These are phyloP conservation scores for Enteromius radiatus DNA, from an alignment of 2,797 vertebrate species.

Conservation along the genomic window DNA sequence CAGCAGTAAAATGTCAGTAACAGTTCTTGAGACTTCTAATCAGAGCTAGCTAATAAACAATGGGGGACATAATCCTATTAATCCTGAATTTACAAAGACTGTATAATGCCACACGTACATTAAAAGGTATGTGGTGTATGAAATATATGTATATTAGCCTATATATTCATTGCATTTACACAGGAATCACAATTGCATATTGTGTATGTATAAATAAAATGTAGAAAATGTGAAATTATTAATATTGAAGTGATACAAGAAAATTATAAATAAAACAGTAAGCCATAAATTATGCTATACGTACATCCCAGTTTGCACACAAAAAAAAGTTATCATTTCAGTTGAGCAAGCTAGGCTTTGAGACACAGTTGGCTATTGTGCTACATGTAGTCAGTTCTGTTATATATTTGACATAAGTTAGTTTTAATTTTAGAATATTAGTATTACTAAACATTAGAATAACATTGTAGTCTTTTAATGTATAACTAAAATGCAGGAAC, in stretches of 20 bases:
- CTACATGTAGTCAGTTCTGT: not conserved
- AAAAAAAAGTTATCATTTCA: not conserved
- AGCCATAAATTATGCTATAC: not conserved
- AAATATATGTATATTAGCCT: not conserved
- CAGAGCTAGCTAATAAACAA: too few relatives aligned
- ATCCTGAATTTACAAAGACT: not conserved
- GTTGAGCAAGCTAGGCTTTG: not conserved
- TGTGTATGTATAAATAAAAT: not conserved
- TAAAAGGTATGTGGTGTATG: not conserved
- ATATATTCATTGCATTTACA: not conserved
- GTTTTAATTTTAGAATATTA: not conserved
- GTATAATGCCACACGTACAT: not conserved
- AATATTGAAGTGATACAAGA: not conserved
- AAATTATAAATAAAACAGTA: not conserved
- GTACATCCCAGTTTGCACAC: not conserved
- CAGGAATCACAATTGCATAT: not conserved
- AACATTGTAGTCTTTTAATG: not conserved
- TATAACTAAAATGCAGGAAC: not conserved
- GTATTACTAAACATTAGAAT: not conserved
- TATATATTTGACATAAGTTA: not conserved
- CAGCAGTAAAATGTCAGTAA: not conserved
- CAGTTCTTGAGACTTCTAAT: too few relatives aligned
- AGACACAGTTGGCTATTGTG: not conserved
- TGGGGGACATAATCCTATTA: not conserved
- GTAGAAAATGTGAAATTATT: not conserved